A percentile compares a stretch with the other conserved stretches of the same genome.
phyloP scores from a whole-genome alignment of 2,113 vertebrate genomes.

The Cavia porcellus region DNA sequence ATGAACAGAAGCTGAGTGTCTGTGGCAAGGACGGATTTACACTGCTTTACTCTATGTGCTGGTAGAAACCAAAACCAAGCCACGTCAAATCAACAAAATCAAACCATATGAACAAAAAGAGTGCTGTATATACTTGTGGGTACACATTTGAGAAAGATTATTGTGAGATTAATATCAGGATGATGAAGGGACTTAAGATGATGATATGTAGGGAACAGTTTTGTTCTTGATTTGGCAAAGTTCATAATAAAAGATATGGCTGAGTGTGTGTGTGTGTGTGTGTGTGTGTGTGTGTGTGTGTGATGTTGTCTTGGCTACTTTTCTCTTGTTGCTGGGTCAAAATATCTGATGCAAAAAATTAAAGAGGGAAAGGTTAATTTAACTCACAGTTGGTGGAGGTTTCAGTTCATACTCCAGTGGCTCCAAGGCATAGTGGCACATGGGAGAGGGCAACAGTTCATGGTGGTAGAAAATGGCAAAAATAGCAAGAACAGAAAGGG shows the following conservation, averaged over 20 bases:
- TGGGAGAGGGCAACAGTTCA: too few species aligned
- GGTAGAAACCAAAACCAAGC: neutral
- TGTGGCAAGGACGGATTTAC: neutral
- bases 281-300: neutral
- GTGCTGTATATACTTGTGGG: neutral
- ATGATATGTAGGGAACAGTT: neutral
- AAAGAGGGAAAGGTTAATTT: too few species aligned
- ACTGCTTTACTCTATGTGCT: too few species aligned
- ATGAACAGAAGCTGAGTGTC: neutral
- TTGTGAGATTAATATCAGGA: neutral
- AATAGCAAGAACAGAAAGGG: too few species aligned
- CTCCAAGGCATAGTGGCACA: too few species aligned
- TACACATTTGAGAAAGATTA: neutral
- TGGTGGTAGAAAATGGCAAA: too few species aligned
- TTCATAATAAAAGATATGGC: neutral
- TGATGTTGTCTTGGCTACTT: too few species aligned
- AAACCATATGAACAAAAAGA: neutral
- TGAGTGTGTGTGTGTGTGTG: too few species aligned
- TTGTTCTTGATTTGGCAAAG: constrained; percentile 8
- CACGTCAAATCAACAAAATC: neutral
- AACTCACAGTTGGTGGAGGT: too few species aligned
- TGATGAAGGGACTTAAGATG: neutral
- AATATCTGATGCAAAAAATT: too few species aligned
- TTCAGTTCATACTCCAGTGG: too few species aligned
- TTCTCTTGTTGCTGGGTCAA: too few species aligned